phyloP scores from a whole-genome alignment of 2,888 invertebrate species.

The Macrophya alboannulata region DNA sequence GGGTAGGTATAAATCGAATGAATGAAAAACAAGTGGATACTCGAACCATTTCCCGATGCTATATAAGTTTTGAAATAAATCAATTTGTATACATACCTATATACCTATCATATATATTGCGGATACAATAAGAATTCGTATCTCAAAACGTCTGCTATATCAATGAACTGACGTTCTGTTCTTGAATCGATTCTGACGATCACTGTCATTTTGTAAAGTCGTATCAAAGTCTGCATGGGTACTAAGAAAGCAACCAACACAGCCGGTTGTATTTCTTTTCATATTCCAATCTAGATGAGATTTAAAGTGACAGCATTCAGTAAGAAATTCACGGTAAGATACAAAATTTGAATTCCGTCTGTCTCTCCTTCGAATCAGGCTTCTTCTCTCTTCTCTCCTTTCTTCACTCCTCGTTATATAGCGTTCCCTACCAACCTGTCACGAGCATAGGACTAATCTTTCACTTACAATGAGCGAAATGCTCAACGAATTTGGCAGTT shows the following conservation, averaged over 20 bases:
- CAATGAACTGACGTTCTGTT: neutral
- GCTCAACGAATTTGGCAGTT: neutral
- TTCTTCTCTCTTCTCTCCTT: neutral
- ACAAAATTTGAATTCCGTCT: neutral
- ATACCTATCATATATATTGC: too few species aligned
- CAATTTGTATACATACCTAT: slow-evolving; percentile 17
- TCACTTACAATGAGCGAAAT: neutral
- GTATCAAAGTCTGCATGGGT: neutral
- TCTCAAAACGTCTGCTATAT: neutral
- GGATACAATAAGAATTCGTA: neutral
- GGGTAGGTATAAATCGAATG: neutral
- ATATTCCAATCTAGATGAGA: neutral
- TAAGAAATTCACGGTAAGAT: slow-evolving; percentile 7
- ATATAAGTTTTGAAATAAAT: neutral
- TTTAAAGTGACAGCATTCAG: slow-evolving; percentile 4
- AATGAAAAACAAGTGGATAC: neutral
- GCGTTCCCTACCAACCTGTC: neutral
- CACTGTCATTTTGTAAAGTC: neutral
- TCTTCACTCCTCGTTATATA: neutral
- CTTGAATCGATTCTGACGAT: neutral
- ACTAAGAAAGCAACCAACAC: neutral
- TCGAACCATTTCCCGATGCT: neutral
- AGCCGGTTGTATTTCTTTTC: neutral
- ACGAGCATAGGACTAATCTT: neutral
- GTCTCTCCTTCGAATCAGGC: neutral